Conservation (phyloP, 2,797 vertebrate species). For the Rhincodon typus region DNA sequence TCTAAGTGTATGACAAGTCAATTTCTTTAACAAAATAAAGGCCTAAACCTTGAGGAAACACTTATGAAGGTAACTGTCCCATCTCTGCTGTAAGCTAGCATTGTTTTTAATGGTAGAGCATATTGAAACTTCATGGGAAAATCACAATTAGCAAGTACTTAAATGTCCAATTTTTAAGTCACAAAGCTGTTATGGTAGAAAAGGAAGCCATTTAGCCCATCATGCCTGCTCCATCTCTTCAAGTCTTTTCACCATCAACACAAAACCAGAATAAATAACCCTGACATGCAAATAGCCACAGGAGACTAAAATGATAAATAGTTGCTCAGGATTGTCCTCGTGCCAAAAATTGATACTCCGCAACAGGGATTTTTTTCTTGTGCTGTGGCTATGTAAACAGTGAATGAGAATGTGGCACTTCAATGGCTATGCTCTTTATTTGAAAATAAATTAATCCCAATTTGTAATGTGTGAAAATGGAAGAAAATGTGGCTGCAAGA, state of each 20-base stretch:
- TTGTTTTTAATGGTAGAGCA: background rate
- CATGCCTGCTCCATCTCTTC: too few relatives aligned
- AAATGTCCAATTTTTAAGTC: background rate
- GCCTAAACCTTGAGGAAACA: background rate
- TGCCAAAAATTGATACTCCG: background rate
- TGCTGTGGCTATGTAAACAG: background rate
- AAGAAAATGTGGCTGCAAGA: background rate
- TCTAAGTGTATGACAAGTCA: background rate
- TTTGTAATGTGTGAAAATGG: background rate
- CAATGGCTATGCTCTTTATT: background rate
- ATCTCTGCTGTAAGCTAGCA: background rate
- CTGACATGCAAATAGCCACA: background rate
- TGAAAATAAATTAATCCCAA: background rate
- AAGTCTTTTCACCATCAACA: background rate
- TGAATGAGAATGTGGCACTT: background rate
- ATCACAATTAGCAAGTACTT: background rate
- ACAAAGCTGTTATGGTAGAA: too few relatives aligned
- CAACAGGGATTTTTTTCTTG: background rate
- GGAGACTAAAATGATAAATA: background rate
- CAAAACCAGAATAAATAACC: background rate
- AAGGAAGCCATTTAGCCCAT: too few relatives aligned
- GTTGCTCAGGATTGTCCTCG: background rate
- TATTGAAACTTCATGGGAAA: background rate
- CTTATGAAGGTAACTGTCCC: background rate
- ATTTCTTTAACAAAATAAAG: background rate